These are phyloP conservation scores for Dryococelus australis DNA, from an alignment of 2,888 invertebrate species.

Conservation along the genomic window DNA sequence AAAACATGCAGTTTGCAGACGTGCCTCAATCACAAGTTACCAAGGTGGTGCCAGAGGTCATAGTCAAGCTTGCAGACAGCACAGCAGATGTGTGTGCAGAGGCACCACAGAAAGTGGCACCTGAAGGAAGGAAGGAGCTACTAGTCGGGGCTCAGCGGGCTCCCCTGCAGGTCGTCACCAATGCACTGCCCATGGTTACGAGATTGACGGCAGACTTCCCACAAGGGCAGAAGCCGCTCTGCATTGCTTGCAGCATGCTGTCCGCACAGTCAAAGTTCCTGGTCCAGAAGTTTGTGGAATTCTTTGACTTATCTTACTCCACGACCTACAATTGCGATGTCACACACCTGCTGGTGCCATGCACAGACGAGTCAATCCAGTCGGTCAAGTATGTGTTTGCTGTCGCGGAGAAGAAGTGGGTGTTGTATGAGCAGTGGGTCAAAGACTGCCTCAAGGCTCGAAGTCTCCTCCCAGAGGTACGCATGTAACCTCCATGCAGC, in stretches of 20 bases:
- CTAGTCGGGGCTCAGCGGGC: neutral
- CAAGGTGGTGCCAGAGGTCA: neutral
- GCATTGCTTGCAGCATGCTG: conserved; percentile 7
- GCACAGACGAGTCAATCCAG: neutral
- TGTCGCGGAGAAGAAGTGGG: conserved; percentile 18
- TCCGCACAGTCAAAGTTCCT: neutral
- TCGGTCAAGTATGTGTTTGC: conserved; percentile 18
- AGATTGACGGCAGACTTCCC: neutral
- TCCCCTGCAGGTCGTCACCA: neutral
- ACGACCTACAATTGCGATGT: neutral
- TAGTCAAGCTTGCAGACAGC: too few species aligned
- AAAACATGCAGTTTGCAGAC: neutral
- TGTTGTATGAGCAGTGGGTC: neutral
- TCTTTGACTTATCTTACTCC: neutral
- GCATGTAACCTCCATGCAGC: too few species aligned
- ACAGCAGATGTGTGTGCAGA: too few species aligned
- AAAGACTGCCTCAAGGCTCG: neutral
- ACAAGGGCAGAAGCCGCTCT: neutral
- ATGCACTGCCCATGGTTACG: neutral
- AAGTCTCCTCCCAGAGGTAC: neutral
- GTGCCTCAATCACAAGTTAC: neutral
- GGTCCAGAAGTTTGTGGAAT: neutral
- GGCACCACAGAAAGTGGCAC: too few species aligned
- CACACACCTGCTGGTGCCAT: neutral
- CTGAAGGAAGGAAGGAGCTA: neutral